Base-by-base conservation (phyloP, 2,797 vertebrate genomes). In the Lophius americanus region DNA sequence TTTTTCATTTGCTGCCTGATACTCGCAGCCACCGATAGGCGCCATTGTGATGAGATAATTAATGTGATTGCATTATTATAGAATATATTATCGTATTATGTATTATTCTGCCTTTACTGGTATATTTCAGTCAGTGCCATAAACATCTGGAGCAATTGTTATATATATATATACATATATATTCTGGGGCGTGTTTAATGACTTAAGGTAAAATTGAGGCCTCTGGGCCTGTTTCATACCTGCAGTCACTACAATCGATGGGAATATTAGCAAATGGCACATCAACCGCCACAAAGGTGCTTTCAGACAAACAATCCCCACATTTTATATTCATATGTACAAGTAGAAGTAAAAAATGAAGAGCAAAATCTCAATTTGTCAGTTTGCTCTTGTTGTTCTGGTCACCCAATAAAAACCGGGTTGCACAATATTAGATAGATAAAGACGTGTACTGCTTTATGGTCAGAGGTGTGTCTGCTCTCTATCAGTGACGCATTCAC, bases 121-220 rank as follows among this genome's bases (percentile, higher is more conserved):
- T 23, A 23, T 23, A 23, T 23, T 23, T 23, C 23, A 23, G 23
- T 23, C 23, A 23, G 23, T 23, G 23, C 23, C 23, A 23, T 23
- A 23, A 23, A 23, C 23, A 23, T 23, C 23, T 23, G 23, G 23
- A 23, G 23, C 23, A 23, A 23, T 23, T 23, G 23, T 23, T 23
- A n/a, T n/a, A n/a, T 23, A 23, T 23, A 23, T 23, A 23, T 23
- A 23, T 23, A 23, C 2, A 23, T 23, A 23, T 23, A 23, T 23
- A 23, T 23, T 23, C 23, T 23, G 74, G 74, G 74, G 70, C 3
- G 64, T 57, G 56, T 70, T 68, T 68, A 67, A 67, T 82, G 74
- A 82, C 66, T 71, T 67, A 73, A 52, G 69, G 73, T 59, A 78
- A 76, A 60, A 64, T 61, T 86, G 73, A 74, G 63, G 3, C 10